Evolutionary conservation across 2,113 vertebrate species (phyloP).

Genomic region (Gavia stellata): DNA sequence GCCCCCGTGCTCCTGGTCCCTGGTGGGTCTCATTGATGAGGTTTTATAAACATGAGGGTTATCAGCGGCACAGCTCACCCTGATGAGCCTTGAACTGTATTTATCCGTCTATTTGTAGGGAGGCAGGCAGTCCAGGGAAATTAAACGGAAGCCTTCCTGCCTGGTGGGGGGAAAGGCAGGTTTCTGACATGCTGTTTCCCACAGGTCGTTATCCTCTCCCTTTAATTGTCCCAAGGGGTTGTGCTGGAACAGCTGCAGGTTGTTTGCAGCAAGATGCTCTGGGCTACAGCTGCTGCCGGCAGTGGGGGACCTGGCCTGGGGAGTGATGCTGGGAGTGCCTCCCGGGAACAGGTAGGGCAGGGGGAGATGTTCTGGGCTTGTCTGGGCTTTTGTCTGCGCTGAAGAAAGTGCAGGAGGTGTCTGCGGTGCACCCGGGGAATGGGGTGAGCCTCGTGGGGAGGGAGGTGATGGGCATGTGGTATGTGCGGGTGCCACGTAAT

Average conservation of each 20-base stretch:
- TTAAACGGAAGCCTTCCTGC: neutral
- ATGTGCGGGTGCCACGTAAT: fast-evolving
- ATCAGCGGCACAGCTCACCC: neutral
- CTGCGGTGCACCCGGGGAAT: fast-evolving
- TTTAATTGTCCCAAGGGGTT: neutral
- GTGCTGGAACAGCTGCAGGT: neutral
- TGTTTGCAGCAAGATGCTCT: neutral
- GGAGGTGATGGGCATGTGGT: fast-evolving
- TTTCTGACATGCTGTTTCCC: neutral
- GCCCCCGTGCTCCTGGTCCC: neutral
- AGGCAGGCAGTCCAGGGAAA: neutral
- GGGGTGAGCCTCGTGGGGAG: neutral
- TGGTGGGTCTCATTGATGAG: neutral
- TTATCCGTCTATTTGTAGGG: neutral
- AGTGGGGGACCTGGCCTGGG: fast-evolving
- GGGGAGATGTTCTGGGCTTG: neutral
- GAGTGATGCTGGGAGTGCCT: fast-evolving
- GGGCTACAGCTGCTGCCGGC: neutral
- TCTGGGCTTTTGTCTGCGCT: neutral
- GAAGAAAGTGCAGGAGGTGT: neutral
- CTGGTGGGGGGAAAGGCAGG: neutral
- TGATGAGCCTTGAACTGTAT: neutral
- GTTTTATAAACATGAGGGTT: neutral
- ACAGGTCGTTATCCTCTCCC: neutral
- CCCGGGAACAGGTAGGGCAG: neutral